Percentiles rank a stretch among this genome's conserved stretches.
phyloP scores from a whole-genome alignment of 2,797 vertebrate species.

The Crypturellus tataupa region DNA sequence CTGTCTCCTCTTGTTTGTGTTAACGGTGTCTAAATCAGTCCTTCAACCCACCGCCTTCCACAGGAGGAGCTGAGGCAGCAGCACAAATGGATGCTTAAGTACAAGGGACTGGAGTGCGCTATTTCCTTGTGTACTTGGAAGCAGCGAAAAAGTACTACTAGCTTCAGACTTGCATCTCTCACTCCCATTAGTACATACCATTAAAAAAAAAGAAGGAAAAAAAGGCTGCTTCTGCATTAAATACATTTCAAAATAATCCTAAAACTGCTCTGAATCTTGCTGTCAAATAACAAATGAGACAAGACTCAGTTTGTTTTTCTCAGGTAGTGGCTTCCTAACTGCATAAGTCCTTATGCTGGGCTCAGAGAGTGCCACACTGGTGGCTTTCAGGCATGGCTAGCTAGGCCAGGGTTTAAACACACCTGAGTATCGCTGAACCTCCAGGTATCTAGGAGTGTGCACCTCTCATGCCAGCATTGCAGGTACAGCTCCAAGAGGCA shows the following conservation, averaged over 20 bases:
- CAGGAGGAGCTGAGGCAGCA: conserved; percentile 42
- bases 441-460: neutral
- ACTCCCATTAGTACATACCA: neutral
- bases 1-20: conserved; percentile 75
- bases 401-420: rapidly evolving
- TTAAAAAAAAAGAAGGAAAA: neutral
- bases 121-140: neutral
- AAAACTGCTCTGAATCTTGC: neutral
- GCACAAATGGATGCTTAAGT: conserved; percentile 9
- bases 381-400: rapidly evolving
- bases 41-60: conserved; percentile 53
- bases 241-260: neutral
- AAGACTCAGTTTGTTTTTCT: neutral
- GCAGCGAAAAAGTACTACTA: neutral
- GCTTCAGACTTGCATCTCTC: neutral
- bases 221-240: too few species aligned
- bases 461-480: neutral
- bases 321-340: neutral
- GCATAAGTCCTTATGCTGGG: neutral
- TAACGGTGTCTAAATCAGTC: conserved; percentile 63
- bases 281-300: neutral
- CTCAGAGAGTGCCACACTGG: rapidly evolving
- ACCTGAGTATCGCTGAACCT: rapidly evolving
- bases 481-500: neutral
- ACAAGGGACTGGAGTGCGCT: neutral